A percentile compares a stretch with the other conserved stretches of the same genome.
Conservation (phyloP, 2,113 vertebrate species). For the Micronycteris hirsuta region DNA sequence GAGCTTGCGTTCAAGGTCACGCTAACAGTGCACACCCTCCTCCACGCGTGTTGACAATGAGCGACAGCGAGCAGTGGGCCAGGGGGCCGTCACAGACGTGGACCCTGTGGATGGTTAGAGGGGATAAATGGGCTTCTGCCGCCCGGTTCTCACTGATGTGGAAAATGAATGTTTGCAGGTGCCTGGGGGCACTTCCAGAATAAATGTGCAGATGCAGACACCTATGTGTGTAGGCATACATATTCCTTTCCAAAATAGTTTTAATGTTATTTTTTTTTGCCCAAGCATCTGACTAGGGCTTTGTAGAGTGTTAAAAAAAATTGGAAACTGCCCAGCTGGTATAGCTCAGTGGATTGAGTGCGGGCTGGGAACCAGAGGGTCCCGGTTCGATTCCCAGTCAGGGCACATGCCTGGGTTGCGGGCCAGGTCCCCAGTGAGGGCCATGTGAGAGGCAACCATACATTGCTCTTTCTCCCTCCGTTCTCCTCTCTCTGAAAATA, state of each 20-base stretch:
- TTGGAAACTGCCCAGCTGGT: too few species aligned
- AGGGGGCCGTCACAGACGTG: neutral
- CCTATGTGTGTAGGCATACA: neutral
- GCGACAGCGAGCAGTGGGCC: neutral
- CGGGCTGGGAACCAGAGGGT: too few species aligned
- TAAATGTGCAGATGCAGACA: rapidly evolving
- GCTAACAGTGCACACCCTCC: rapidly evolving
- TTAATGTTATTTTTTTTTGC: neutral
- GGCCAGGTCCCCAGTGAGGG: too few species aligned
- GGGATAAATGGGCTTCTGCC: neutral
- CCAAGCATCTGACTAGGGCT: neutral
- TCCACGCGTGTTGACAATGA: rapidly evolving
- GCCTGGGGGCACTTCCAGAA: neutral
- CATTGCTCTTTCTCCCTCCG: too few species aligned
- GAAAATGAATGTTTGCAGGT: neutral
- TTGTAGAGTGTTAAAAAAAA: neutral
- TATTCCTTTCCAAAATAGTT: neutral
- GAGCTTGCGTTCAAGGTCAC: neutral
- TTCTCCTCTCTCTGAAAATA: too few species aligned
- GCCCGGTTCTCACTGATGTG: neutral
- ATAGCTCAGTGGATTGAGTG: too few species aligned
- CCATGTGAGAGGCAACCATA: too few species aligned
- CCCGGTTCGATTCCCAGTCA: too few species aligned
- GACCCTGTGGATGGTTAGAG: neutral
- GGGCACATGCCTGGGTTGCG: too few species aligned